Evolutionary conservation across 1,140 invertebrate genomes (phyloP), one percentile per base, ranked within the genome.

Genomic region (Cyclina sinensis): DNA sequence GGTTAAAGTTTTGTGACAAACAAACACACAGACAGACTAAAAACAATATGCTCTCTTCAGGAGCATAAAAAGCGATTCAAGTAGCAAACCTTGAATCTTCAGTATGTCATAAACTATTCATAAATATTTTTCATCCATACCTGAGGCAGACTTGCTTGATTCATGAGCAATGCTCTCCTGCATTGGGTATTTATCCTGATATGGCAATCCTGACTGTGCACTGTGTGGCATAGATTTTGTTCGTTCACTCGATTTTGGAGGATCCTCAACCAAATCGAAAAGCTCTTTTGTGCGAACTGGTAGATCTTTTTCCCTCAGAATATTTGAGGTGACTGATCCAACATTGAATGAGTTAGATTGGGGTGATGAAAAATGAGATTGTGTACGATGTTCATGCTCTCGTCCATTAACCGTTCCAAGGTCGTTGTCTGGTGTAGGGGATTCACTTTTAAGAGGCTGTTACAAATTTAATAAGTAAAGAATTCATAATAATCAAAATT

Each of bases 351-450:
- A 78, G n/a, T n/a, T n/a, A n/a, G n/a, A n/a, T n/a, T 78, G 74
- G 32, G 12, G 39, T 21, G 18, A 35, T 24, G 59, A 32, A 12
- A 65, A 18, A 57, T 43, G 32, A 39, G 43, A 21, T 16, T 81
- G 79, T 43, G 24, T 70, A 43, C 82, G 32, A n/a, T 84, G 65
- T 81, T 70, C 82, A 48, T 51, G 46, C n/a, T 54, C 43, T 14
- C 46, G 65, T 84, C 68, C 82, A n/a, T 84, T 84, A 32, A n/a
- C 35, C 3, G 43, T 37, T 43, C 80, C 35, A n/a, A 39, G 65
- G 62, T 73, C 68, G 65, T 73, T 51, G 27, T 73, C 82, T 70
- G 82, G 65, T 84, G 65, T 84, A 54, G 62, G 82, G 82, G 82
- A 84, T 84, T 84, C 82, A 84, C 27, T 84, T 54, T 11, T 70